phyloP scores from a whole-genome alignment of 2,888 invertebrate species.

The Mayetiola destructor region DNA sequence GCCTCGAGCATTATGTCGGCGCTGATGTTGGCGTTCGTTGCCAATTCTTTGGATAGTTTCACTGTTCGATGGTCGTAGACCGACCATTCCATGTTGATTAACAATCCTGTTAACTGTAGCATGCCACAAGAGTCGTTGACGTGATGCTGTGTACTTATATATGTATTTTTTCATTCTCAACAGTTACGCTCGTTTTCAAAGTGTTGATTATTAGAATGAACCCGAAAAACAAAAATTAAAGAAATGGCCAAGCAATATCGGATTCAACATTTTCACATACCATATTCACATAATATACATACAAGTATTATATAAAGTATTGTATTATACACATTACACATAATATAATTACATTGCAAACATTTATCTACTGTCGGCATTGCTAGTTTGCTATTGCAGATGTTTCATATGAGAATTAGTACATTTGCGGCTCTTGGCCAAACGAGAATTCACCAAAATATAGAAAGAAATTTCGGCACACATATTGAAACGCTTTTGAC shows the following conservation, averaged over 20 bases:
- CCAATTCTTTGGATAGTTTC: background rate
- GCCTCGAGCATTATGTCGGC: background rate
- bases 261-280: background rate
- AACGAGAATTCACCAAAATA: background rate
- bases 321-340: background rate
- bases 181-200: background rate
- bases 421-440: slow-evolving; percentile 6
- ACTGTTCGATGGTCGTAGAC: no score
- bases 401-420: slow-evolving; percentile 10
- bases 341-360: slow-evolving; percentile 2
- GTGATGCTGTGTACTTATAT: background rate
- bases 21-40: background rate
- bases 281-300: background rate
- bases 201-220: slow-evolving; percentile 2
- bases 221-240: background rate
- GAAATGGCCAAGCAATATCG: background rate
- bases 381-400: background rate
- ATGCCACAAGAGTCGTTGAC: slow-evolving; percentile 1
- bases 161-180: background rate
- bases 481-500: background rate
- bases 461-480: background rate
- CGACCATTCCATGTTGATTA: background rate
- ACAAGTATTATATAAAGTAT: no score
- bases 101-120: background rate
- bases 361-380: slow-evolving; percentile 4